These are phyloP conservation scores for Galbula dea DNA, from an alignment of 2,113 vertebrate species.

Conservation along the genomic window DNA sequence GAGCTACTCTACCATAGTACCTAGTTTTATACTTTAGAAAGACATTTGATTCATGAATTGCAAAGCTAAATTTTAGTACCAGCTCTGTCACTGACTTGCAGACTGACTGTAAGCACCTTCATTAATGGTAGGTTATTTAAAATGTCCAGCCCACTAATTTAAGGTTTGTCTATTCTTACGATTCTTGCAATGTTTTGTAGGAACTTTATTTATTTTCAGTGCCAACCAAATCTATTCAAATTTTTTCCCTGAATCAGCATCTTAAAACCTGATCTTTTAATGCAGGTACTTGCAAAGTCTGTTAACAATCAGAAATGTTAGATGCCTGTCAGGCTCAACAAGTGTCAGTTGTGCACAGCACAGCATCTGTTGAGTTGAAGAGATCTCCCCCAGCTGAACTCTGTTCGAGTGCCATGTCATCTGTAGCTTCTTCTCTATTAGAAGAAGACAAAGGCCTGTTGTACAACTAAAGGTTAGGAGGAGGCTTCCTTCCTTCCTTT, in stretches of 20 bases:
- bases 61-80: background rate
- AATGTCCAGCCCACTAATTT: background rate
- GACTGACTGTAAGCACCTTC: background rate
- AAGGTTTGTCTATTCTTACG: background rate
- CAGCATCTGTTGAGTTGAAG: too few relatives aligned
- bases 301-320: background rate
- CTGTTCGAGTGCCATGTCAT: background rate
- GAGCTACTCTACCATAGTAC: background rate
- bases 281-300: background rate
- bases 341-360: too few relatives aligned
- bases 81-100: background rate
- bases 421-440: background rate
- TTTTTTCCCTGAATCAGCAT: background rate
- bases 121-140: background rate
- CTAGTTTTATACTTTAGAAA: background rate
- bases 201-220: background rate
- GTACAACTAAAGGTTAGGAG: background rate
- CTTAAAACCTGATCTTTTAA: background rate
- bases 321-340: background rate
- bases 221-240: background rate
- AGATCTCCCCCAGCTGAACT: background rate
- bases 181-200: background rate
- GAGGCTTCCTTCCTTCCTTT: background rate
- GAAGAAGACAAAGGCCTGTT: background rate
- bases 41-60: background rate